A percentile compares a stretch with the other conserved stretches of the same genome.
Evolutionary conservation across 2,888 invertebrate species (phyloP).

Genomic region (Bellardia pandia): DNA sequence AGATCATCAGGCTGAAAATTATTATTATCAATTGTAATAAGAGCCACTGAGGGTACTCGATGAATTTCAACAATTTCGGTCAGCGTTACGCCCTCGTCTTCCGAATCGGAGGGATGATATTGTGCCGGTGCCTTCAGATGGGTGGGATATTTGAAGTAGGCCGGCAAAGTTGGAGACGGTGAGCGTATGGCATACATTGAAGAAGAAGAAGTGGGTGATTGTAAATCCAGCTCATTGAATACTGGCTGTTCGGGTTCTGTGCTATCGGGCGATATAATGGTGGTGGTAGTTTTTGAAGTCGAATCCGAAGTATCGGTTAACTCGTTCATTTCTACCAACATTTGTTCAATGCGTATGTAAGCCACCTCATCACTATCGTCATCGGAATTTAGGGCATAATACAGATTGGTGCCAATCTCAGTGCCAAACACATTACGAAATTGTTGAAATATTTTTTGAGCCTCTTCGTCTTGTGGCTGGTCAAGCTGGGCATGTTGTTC

Average conservation of each 20-base stretch:
- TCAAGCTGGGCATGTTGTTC: slow-evolving; percentile 52
- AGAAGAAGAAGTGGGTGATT: slow-evolving; percentile 77
- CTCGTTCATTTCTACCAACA: slow-evolving; percentile 78
- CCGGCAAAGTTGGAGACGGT: slow-evolving; percentile 75
- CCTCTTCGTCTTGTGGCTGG: slow-evolving; percentile 57
- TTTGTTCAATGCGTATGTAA: slow-evolving; percentile 78
- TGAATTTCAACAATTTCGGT: slow-evolving; percentile 80
- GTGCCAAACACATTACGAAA: slow-evolving; percentile 78
- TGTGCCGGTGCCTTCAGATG: slow-evolving; percentile 44
- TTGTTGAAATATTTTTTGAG: slow-evolving; percentile 76
- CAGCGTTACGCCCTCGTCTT: slow-evolving; percentile 76
- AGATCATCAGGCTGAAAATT: slow-evolving; percentile 56
- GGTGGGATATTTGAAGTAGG: slow-evolving; percentile 51
- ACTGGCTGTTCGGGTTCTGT: slow-evolving; percentile 43
- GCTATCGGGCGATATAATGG: slow-evolving; percentile 66
- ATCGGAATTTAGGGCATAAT: slow-evolving; percentile 77
- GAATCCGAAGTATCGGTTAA: slow-evolving; percentile 70
- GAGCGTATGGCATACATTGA: slow-evolving; percentile 80
- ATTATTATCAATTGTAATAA: slow-evolving; percentile 61
- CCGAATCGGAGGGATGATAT: slow-evolving; percentile 62
- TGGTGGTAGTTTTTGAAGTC: slow-evolving; percentile 68
- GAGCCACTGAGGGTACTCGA: slow-evolving; percentile 61
- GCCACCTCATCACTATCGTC: slow-evolving; percentile 74
- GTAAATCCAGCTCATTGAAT: slow-evolving; percentile 48
- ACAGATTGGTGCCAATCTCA: slow-evolving; percentile 76